Evolutionary conservation across 92 coral and sea anemone species (phyloP), one percentile per base, ranked within the genome.

Genomic region (Chrysogorgia sp.): DNA sequence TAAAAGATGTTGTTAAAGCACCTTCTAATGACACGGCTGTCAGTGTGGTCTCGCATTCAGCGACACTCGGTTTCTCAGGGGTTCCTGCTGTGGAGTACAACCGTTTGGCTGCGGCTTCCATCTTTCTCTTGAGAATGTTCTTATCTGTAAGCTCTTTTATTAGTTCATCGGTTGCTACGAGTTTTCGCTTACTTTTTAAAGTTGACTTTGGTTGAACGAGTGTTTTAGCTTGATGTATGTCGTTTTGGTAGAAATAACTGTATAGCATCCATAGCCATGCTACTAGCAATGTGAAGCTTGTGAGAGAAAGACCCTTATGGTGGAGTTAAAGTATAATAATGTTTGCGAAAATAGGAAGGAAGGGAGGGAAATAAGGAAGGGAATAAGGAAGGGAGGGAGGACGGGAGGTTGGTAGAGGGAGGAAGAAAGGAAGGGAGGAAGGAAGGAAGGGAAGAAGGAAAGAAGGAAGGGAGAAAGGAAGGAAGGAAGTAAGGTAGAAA

Each of bases 251-350:
- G 45, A 86, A 89, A 37, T 87, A 85, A 32, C 92, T 81, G 92
- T 96, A 89, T 25, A 93, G 79, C 62, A 89, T 83, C 14, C 88
- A 79, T 52, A 93, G 9, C 97, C 93, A 89, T 37, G 93, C 93
- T 23, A 93, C 85, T 28, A 93, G 76, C 65, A 93, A 82, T 10
- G 94, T 88, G 57, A 88, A 84, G 7, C 89, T 77, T 20, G 92
- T 84, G 22, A 93, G 86, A 12, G 90, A 88, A 34, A 93, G 80
- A 50, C 98, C 98, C 98, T 93, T 60, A 22, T 35, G 35, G 69
- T 17, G 17, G 23, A 34, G 76, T 69, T 69, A 69, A 69, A 69
- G 60, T 25, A 26, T 35, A 10, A 29, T 32, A 57, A 13, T 14
- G 59, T 34, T 1, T 25, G 30, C 5, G 52, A 77, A 30, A 82